Evolutionary conservation across 2,888 invertebrate genomes (phyloP).

Genomic region (Lacanobia wlatinum): DNA sequence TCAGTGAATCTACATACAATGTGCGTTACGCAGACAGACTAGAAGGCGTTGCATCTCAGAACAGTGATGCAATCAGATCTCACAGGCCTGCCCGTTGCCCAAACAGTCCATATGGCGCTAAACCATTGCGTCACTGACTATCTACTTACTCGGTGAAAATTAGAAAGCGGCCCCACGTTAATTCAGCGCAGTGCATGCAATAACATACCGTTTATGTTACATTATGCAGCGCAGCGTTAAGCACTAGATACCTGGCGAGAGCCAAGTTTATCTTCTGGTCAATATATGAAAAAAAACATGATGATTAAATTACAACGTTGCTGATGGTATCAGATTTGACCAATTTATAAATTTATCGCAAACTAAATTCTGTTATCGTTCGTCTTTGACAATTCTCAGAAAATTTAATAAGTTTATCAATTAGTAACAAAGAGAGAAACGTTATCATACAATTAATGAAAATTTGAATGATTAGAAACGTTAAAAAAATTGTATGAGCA

Average conservation of each 20-base stretch:
- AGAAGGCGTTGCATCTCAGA: constrained; percentile 56
- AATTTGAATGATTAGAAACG: constrained; percentile 20
- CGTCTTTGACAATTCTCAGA: constrained; percentile 36
- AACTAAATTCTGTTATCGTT: constrained; percentile 45
- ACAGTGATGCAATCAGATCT: constrained; percentile 75
- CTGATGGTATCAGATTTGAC: constrained; percentile 18
- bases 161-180: constrained; percentile 81
- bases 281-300: not conserved
- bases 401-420: constrained; percentile 52
- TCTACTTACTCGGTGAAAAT: constrained; percentile 79
- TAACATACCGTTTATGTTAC: constrained; percentile 67
- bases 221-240: constrained; percentile 27
- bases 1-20: constrained; percentile 45
- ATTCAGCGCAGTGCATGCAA: constrained; percentile 72
- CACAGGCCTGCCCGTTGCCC: constrained; percentile 67
- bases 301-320: not conserved
- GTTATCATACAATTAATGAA: constrained; percentile 39
- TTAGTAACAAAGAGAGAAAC: constrained; percentile 47
- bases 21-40: constrained; percentile 29
- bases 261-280: not conserved
- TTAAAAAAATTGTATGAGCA: constrained; percentile 1
- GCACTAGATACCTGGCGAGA: not conserved
- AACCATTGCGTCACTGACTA: constrained; percentile 76
- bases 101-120: constrained; percentile 77
- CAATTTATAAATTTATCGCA: constrained; percentile 24